Conservation (phyloP, 2,797 vertebrate species). For the Hemitrygon akajei region DNA sequence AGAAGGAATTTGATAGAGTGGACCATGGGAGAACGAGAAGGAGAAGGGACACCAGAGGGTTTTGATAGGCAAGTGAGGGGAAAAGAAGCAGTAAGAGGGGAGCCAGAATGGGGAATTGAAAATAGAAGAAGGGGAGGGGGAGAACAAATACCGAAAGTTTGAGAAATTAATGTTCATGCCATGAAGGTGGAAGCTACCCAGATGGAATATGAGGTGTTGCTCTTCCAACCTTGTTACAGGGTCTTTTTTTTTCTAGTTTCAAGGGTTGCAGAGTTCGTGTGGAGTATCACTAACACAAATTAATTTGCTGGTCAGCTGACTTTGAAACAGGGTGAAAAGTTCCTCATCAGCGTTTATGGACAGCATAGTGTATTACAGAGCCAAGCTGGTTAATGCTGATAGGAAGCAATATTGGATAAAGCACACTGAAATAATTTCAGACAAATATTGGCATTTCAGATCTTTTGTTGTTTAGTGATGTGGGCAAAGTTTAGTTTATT, state of each 20-base stretch:
- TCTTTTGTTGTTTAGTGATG: not conserved
- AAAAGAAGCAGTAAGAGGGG: too few relatives aligned
- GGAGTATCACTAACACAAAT: not conserved
- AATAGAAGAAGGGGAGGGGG: too few relatives aligned
- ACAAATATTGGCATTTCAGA: not conserved
- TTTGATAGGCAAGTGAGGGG: too few relatives aligned
- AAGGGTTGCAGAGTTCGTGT: not conserved
- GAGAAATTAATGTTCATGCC: too few relatives aligned
- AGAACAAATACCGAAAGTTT: too few relatives aligned
- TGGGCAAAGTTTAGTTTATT: not conserved
- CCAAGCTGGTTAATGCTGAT: not conserved
- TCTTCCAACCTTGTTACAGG: too few relatives aligned
- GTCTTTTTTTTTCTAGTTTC: not conserved
- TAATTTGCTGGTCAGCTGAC: not conserved
- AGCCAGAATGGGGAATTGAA: too few relatives aligned
- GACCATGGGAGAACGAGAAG: too few relatives aligned
- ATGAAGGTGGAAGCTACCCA: too few relatives aligned
- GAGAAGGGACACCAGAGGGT: too few relatives aligned
- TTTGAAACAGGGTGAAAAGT: not conserved
- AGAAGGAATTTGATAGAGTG: too few relatives aligned
- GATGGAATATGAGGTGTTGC: too few relatives aligned
- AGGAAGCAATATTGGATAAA: not conserved
- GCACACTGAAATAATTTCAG: not conserved
- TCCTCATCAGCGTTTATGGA: not conserved
- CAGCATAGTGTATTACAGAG: not conserved